Base-by-base conservation (phyloP, 2,888 invertebrate genomes). In the Microctonus brassicae region DNA sequence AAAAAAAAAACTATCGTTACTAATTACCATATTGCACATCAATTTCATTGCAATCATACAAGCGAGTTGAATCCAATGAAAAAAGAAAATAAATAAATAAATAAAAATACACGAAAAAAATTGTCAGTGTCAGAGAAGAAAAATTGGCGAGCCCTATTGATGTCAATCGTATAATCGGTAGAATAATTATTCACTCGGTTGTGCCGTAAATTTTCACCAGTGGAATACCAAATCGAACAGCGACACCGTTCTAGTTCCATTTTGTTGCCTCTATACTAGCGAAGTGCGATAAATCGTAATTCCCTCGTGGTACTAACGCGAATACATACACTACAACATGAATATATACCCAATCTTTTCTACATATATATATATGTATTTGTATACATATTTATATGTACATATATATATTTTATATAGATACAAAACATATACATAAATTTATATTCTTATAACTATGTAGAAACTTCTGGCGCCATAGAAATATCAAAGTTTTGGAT, bases 151-250 rank as follows among this genome's bases (percentile, higher is more conserved):
- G 33, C 61, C 52, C 34, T 61, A 70, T 70, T 70, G 61, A 65
- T 61, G 66, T 70, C 70, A 70, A 70, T 70, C 66, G 70, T 70
- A 70, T 70, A 70, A 70, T 70, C 70, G 70, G 63, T n/a, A 62
- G 71, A 57, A 68, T 72, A 72, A 72, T 72, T 72, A 72, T 67
- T 72, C 67, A 63, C 67, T 72, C 33, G 71, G 62, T 47, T 66
- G 67, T 67, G 62, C 53, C 71, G 71, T 71, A 71, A 71, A 71
- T 71, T 71, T 65, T 47, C 55, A 42, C 33, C 58, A 24, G 60
- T 52, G 52, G 58, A 71, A 77, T 80, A 80, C 76, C 77, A 75
- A 80, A 81, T 81, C 80, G 78, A 79, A 71, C 75, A 47, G 73
- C 63, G 72, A 72, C 72, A 72, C 61, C 62, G 42, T 67, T 67